Percentiles rank a stretch among this genome's conserved stretches.
These are phyloP conservation scores for Caenorhabditis japonica DNA, from an alignment of 2,888 invertebrate species.

Conservation along the genomic window DNA sequence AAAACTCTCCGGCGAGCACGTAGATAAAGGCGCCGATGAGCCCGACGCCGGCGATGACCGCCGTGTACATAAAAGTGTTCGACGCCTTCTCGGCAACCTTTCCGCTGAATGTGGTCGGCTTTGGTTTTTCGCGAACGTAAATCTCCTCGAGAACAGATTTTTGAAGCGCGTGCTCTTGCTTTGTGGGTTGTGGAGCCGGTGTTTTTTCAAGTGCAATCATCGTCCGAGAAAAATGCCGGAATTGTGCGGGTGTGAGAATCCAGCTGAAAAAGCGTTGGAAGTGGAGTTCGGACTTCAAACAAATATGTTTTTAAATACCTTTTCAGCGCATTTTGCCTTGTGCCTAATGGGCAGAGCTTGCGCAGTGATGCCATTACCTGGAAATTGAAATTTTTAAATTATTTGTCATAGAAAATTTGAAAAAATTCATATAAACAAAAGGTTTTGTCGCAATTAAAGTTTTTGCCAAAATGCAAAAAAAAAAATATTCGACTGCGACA, in stretches of 20 bases:
- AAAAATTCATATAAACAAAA: neutral
- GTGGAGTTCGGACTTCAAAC: too few relatives aligned
- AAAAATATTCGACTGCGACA: neutral
- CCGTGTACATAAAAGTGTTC: slow-evolving; percentile 72
- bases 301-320: slow-evolving; percentile 6
- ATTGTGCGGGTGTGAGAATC: slow-evolving; percentile 20
- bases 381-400: neutral
- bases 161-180: slow-evolving; percentile 44
- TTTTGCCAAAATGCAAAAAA: too few relatives aligned
- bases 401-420: neutral
- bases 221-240: slow-evolving; percentile 19
- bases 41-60: slow-evolving; percentile 64
- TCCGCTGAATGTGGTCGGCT: slow-evolving; percentile 65
- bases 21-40: slow-evolving; percentile 69
- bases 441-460: too few relatives aligned
- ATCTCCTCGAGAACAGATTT: slow-evolving; percentile 60
- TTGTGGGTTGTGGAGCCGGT: neutral
- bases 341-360: neutral
- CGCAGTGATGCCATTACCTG: slow-evolving; percentile 29
- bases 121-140: slow-evolving; percentile 54
- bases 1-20: slow-evolving; percentile 68
- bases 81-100: slow-evolving; percentile 67
- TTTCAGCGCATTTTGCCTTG: slow-evolving; percentile 8
- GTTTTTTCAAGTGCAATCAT: slow-evolving; percentile 9
- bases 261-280: slow-evolving; percentile 8